Evolutionary conservation across 2,888 invertebrate species (phyloP).

Genomic region (Globia sparganii): DNA sequence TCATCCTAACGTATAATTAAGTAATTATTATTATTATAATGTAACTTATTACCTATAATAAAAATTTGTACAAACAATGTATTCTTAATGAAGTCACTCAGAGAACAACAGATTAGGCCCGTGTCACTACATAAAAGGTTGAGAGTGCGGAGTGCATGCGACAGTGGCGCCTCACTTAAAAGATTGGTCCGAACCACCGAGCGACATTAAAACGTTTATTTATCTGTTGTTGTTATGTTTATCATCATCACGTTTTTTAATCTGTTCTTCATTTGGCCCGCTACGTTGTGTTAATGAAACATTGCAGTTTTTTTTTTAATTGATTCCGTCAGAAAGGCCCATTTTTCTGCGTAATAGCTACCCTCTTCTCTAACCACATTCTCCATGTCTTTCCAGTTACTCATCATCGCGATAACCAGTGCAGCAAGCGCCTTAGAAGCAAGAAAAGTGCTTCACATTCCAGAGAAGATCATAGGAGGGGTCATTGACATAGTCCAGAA

Average conservation of each 20-base stretch:
- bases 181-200: background rate
- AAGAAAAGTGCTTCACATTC: conserved; percentile 78
- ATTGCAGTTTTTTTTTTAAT: too few relatives aligned
- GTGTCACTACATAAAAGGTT: background rate
- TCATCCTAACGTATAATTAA: too few relatives aligned
- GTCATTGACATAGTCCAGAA: conserved; percentile 87
- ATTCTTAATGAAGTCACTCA: background rate
- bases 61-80: too few relatives aligned
- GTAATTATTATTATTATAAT: background rate
- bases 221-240: background rate
- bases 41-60: too few relatives aligned
- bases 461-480: conserved; percentile 86
- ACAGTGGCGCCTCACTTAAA: background rate
- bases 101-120: background rate
- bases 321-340: background rate
- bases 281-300: background rate
- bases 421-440: conserved; percentile 70
- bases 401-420: conserved; percentile 61
- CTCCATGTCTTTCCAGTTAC: conserved; percentile 69
- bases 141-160: background rate
- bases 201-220: background rate
- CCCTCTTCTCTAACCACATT: background rate
- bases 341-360: background rate
- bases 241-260: background rate
- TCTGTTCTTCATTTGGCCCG: background rate